Base-by-base conservation (phyloP, 2,113 vertebrate genomes). In the Tursiops truncatus region DNA sequence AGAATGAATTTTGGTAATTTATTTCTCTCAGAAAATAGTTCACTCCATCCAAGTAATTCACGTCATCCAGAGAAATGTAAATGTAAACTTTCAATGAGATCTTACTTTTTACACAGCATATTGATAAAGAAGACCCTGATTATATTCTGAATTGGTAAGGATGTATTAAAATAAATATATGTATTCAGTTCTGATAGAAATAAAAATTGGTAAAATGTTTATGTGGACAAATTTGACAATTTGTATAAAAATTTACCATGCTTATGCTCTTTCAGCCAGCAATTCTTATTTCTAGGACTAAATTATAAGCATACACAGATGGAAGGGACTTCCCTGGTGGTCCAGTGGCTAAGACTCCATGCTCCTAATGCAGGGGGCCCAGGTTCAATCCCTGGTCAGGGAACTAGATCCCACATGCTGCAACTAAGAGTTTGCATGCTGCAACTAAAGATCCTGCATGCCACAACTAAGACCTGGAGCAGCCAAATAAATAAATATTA, bases 111-210 rank as follows among this genome's bases (percentile, higher is more conserved):
- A 87, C 3, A 44, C 7, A 77, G 36, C 60, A 82, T 18, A 28
- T 31, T 94, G 36, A 74, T 58, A 85, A 91, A 94, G 17, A 89
- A 36, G 10, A 83, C 17, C 73, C 3, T 81, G 28, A 81, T 53
- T 60, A 92, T 58, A 60, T n/a, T 79, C 33, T 70, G 60, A 97
- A 94, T 70, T 50, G 4, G 36, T 81, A 41, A 89, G 18, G 33
- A 79, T 36, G 31, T 71, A 84, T 3, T 62, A 41, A 92, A 93
- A 87, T n/a, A 91, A 74, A 91, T 23, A 71, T 5, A 26, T 68
- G 67, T 26, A 87, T 67, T 94, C 90, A 91, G 65, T 91, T 83
- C 74, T 79, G 50, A 25, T n/a, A 15, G 80, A 95, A 95, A 95
- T 47, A 44, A 70, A 88, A 91, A 84, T 12, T 50, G 12, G 56